These are phyloP conservation scores for Ramphastos sulfuratus DNA, from an alignment of 2,113 vertebrate genomes.

Conservation along the genomic window DNA sequence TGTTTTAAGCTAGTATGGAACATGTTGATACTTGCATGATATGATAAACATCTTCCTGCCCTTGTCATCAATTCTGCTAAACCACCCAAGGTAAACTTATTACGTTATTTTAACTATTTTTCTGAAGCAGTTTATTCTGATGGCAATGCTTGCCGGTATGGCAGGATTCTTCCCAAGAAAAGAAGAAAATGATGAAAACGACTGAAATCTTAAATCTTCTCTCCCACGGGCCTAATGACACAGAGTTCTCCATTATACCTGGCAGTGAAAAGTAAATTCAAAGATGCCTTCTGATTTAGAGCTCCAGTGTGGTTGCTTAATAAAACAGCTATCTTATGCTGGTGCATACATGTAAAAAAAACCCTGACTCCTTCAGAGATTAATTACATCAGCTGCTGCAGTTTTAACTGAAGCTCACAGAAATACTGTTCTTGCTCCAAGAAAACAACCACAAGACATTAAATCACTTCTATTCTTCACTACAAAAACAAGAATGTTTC, in stretches of 20 bases:
- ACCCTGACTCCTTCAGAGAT: not conserved
- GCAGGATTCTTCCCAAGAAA: not conserved
- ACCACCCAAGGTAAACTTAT: not conserved
- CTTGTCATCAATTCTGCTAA: slow-evolving; percentile 20
- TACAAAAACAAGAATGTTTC: slow-evolving; percentile 39
- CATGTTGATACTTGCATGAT: not conserved
- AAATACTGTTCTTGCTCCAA: not conserved
- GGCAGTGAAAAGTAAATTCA: slow-evolving; percentile 23
- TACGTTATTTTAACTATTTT: slow-evolving; percentile 16
- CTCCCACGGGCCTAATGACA: not conserved
- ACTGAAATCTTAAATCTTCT: slow-evolving; percentile 35
- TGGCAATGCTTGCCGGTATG: not conserved
- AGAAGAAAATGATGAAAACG: not conserved
- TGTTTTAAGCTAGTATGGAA: not conserved
- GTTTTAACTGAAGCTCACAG: slow-evolving; percentile 44
- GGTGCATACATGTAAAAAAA: not conserved
- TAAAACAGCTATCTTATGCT: slow-evolving; percentile 40
- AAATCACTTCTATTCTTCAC: slow-evolving; percentile 54
- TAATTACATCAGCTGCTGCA: slow-evolving; percentile 39
- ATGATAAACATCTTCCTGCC: not conserved
- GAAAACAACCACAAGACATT: slow-evolving; percentile 62
- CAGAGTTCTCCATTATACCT: slow-evolving; percentile 32
- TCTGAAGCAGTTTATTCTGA: slow-evolving; percentile 9
- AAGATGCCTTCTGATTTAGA: slow-evolving; percentile 40
- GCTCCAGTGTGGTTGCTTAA: slow-evolving; percentile 38